Conservation (phyloP, 2,888 invertebrate species). For the Nomada ferruginata region DNA sequence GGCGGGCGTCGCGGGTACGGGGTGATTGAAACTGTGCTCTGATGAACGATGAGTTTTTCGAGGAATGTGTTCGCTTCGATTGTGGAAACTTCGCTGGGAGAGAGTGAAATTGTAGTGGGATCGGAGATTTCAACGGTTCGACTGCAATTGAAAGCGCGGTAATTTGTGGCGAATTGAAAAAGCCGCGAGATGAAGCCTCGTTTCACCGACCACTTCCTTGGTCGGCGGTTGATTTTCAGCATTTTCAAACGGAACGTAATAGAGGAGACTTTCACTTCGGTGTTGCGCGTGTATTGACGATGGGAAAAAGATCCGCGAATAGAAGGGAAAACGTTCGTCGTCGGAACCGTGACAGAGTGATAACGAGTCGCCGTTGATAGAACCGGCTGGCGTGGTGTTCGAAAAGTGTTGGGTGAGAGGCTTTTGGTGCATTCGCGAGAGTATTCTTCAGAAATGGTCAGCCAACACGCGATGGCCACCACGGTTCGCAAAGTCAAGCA, state of each 20-base stretch:
- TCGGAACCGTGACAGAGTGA: constrained; percentile 6
- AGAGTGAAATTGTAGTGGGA: no score
- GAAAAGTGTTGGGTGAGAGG: constrained; percentile 25
- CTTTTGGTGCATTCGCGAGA: constrained; percentile 37
- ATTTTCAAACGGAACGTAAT: constrained; percentile 14
- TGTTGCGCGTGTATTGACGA: constrained; percentile 3
- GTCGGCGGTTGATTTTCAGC: constrained; percentile 15
- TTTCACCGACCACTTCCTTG: not conserved
- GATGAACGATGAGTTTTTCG: not conserved
- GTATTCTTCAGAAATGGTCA: constrained; percentile 78
- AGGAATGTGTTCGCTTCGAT: no score
- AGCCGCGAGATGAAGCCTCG: not conserved
- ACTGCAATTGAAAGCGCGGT: no score
- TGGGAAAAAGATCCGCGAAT: not conserved
- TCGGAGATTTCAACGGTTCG: no score
- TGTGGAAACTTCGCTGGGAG: no score
- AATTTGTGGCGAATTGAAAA: not conserved
- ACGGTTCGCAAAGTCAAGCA: constrained; percentile 91
- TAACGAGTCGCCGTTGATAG: constrained; percentile 1
- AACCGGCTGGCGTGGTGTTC: constrained; percentile 11
- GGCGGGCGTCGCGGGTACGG: no score
- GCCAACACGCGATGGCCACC: constrained; percentile 88
- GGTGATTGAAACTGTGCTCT: not conserved
- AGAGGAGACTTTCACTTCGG: constrained; percentile 35
- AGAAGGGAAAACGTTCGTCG: not conserved